These are phyloP conservation scores for Ditula angustiorana DNA, from an alignment of 2,888 invertebrate genomes.

Conservation along the genomic window DNA sequence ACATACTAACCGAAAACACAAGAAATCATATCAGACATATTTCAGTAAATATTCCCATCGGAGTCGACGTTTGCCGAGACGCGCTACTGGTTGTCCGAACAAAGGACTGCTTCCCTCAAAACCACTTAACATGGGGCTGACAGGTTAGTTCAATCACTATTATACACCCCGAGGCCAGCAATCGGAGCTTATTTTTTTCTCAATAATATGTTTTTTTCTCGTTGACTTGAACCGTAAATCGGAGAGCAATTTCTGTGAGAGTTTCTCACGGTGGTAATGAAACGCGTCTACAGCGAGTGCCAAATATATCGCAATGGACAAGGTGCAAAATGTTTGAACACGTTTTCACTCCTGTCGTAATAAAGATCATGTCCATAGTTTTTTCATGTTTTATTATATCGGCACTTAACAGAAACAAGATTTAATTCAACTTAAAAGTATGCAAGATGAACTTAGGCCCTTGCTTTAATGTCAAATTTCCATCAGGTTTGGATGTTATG, in stretches of 20 bases:
- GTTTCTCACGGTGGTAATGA: conserved; percentile 72
- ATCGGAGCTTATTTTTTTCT: conserved; percentile 76
- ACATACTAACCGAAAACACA: conserved; percentile 66
- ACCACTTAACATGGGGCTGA: conserved; percentile 85
- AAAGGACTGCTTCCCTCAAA: conserved; percentile 79
- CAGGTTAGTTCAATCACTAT: conserved; percentile 85
- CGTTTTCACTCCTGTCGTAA: background rate
- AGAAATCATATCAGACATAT: conserved; percentile 60
- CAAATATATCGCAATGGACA: background rate
- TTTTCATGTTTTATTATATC: background rate
- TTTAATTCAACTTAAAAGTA: background rate
- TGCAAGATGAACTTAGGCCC: too few species aligned
- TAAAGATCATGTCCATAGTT: background rate
- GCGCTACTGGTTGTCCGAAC: conserved; percentile 80
- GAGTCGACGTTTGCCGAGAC: conserved; percentile 78
- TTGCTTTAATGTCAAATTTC: too few species aligned
- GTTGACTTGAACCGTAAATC: conserved; percentile 47
- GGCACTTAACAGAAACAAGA: background rate
- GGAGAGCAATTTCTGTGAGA: conserved; percentile 64
- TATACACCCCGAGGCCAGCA: conserved; percentile 76
- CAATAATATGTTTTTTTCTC: conserved; percentile 66
- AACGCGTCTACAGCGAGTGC: background rate
- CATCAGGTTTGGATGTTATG: too few species aligned
- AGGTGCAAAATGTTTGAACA: background rate
- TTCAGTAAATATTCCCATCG: conserved; percentile 80